These are phyloP conservation scores for Sisor rabdophorus DNA, from an alignment of 2,113 vertebrate genomes.

Conservation along the genomic window DNA sequence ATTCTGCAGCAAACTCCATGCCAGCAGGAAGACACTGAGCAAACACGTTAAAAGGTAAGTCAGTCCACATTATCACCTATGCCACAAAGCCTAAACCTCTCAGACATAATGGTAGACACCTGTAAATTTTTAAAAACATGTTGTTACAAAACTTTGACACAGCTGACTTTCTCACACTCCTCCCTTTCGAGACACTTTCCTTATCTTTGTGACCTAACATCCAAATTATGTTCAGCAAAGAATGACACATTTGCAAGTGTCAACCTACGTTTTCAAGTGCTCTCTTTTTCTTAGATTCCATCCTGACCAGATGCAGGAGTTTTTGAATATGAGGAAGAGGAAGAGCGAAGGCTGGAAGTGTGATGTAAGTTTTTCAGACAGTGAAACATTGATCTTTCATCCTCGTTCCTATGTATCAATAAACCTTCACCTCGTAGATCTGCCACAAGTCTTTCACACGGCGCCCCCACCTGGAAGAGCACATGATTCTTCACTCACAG, in stretches of 20 bases:
- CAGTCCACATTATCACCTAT: background rate
- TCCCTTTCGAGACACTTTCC: background rate
- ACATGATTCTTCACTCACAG: constrained; percentile 96
- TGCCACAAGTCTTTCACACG: constrained; percentile 95
- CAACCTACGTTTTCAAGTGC: background rate
- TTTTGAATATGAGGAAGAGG: constrained; percentile 84
- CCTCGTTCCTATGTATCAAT: background rate
- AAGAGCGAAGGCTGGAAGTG: constrained; percentile 97
- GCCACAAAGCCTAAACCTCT: background rate
- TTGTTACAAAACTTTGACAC: no score
- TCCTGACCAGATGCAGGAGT: constrained; percentile 90
- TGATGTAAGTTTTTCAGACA: constrained; percentile 75
- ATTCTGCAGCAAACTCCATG: constrained; percentile 92
- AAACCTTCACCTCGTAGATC: constrained; percentile 65
- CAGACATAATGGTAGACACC: background rate
- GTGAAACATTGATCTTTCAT: background rate
- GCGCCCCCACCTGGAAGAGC: constrained; percentile 91
- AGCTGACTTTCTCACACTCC: background rate
- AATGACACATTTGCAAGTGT: background rate
- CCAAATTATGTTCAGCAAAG: background rate
- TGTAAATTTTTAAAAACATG: background rate
- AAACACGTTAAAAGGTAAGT: constrained; percentile 90
- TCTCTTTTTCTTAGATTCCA: constrained; percentile 78
- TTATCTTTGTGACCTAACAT: background rate
- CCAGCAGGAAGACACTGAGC: constrained; percentile 92